Evolutionary conservation across 2,888 invertebrate genomes (phyloP).

Genomic region (Trichopria drosophilae): DNA sequence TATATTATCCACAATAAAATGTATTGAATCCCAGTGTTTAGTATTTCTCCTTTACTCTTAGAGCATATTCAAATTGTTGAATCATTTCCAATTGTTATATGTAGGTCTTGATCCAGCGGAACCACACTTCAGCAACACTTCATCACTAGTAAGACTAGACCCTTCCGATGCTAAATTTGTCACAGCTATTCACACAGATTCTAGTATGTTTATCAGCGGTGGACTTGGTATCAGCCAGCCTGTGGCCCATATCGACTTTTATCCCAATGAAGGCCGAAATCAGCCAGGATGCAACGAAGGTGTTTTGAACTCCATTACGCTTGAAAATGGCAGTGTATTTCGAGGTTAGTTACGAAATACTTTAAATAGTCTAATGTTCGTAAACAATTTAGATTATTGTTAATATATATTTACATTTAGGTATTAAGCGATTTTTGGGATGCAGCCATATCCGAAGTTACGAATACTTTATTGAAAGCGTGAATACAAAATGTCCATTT

Average conservation of each 20-base stretch:
- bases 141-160: constrained; percentile 80
- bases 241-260: constrained; percentile 89
- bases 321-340: constrained; percentile 67
- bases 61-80: no score
- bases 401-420: no score
- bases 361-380: not conserved
- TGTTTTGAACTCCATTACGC: constrained; percentile 67
- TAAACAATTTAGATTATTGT: not conserved
- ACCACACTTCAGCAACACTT: constrained; percentile 83
- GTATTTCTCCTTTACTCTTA: no score
- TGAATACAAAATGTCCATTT: constrained; percentile 77
- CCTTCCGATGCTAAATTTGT: constrained; percentile 85
- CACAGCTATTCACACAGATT: constrained; percentile 88
- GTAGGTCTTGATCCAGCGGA: constrained; percentile 88
- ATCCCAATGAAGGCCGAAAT: constrained; percentile 83
- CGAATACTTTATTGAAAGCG: constrained; percentile 81
- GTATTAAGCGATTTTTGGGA: constrained; percentile 71
- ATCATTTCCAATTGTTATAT: no score
- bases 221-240: constrained; percentile 80
- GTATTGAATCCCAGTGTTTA: no score
- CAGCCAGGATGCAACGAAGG: constrained; percentile 72
- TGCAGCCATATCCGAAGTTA: constrained; percentile 88
- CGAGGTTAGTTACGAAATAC: constrained; percentile 56
- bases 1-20: no score
- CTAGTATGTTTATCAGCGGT: constrained; percentile 74